These are phyloP conservation scores for Enteromius radiatus DNA, from an alignment of 2,797 vertebrate genomes.

Conservation along the genomic window DNA sequence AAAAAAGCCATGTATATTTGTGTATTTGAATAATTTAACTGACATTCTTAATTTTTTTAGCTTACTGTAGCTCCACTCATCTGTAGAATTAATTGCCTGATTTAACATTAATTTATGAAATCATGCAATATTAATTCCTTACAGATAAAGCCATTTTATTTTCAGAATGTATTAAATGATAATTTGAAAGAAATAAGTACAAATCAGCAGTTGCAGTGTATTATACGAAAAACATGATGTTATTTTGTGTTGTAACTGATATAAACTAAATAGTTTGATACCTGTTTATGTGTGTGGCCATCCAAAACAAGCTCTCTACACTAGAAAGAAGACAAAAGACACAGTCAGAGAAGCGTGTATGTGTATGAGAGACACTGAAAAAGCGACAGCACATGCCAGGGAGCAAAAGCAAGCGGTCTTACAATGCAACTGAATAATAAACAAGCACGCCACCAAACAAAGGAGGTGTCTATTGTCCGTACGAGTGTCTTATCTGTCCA, in stretches of 20 bases:
- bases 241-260: neutral
- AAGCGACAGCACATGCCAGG: slow-evolving; percentile 1
- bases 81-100: neutral
- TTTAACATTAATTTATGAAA: neutral
- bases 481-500: slow-evolving; percentile 37
- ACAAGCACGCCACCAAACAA: slow-evolving; percentile 41
- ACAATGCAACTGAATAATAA: slow-evolving; percentile 40
- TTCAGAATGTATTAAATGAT: neutral
- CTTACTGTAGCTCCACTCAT: neutral
- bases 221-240: neutral
- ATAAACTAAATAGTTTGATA: neutral
- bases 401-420: slow-evolving; percentile 3
- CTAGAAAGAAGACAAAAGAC: slow-evolving; percentile 40
- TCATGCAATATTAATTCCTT: neutral
- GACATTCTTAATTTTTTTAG: neutral
- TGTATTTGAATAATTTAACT: neutral
- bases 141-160: neutral
- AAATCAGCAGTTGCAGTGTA: neutral
- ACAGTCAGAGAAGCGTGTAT: neutral
- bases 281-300: neutral
- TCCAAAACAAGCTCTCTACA: slow-evolving; percentile 7
- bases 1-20: too few relatives aligned
- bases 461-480: slow-evolving; percentile 43
- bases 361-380: neutral
- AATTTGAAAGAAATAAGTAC: neutral